Conservation (phyloP, 2,888 invertebrate genomes). For the Lithosia quadra region DNA sequence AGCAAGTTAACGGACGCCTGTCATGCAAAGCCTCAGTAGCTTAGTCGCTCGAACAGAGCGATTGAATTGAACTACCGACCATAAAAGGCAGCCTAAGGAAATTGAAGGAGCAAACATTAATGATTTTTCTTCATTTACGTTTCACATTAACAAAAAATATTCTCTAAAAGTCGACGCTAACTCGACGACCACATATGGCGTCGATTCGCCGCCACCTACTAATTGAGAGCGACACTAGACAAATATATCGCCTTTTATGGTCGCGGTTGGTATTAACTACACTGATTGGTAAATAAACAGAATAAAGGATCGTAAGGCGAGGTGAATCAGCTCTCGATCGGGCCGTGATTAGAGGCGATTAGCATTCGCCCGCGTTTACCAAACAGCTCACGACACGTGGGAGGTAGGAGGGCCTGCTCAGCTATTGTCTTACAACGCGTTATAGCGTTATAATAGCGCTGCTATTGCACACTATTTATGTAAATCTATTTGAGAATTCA, state of each 20-base stretch:
- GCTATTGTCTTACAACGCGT: constrained; percentile 84
- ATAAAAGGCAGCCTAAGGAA: constrained; percentile 69
- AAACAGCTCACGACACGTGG: constrained; percentile 69
- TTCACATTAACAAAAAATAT: constrained; percentile 79
- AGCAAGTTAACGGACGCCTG: constrained; percentile 16
- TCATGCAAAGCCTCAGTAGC: constrained; percentile 16
- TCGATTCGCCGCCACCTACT: constrained; percentile 80
- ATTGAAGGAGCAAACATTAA: constrained; percentile 79
- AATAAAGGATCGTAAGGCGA: constrained; percentile 73
- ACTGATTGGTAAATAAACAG: constrained; percentile 85
- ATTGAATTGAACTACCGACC: constrained; percentile 56
- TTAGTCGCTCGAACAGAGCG: constrained; percentile 23
- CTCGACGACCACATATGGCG: constrained; percentile 80
- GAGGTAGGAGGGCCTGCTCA: constrained; percentile 78
- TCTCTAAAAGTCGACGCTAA: constrained; percentile 76
- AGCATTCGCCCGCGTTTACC: constrained; percentile 76
- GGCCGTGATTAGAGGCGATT: constrained; percentile 83
- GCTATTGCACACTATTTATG: constrained; percentile 84
- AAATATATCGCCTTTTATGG: constrained; percentile 85
- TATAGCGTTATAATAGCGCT: constrained; percentile 81
- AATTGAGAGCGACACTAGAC: constrained; percentile 83
- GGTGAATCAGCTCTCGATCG: constrained; percentile 85
- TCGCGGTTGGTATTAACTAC: constrained; percentile 74
- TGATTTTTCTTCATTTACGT: constrained; percentile 81
- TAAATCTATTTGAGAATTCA: constrained; percentile 83